These are phyloP conservation scores for Thymelicus lineola DNA, from an alignment of 2,888 invertebrate species.

Conservation along the genomic window DNA sequence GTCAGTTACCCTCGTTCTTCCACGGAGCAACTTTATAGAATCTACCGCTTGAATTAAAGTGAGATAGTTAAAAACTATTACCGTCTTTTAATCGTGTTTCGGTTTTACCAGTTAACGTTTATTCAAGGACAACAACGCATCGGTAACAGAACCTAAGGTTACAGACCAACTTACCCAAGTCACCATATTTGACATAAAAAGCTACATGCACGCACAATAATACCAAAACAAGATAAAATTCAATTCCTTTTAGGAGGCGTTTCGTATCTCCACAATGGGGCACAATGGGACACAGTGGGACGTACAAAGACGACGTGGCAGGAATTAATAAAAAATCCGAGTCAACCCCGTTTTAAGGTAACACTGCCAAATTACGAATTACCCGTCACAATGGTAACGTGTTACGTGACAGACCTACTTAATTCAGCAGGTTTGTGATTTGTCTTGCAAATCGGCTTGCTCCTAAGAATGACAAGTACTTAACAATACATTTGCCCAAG, in stretches of 20 bases:
- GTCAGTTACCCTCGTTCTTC: too few relatives aligned
- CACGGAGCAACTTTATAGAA: too few relatives aligned
- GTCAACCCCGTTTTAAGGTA: slow-evolving; percentile 65
- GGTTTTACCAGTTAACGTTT: too few relatives aligned
- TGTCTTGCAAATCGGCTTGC: slow-evolving; percentile 51
- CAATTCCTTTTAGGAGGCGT: slow-evolving; percentile 35
- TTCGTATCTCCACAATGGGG: slow-evolving; percentile 65
- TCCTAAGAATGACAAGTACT: slow-evolving; percentile 26
- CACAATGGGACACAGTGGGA: slow-evolving; percentile 45
- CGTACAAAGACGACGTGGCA: slow-evolving; percentile 79
- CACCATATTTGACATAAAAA: too few relatives aligned
- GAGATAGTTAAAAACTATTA: too few relatives aligned
- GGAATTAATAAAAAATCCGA: slow-evolving; percentile 77
- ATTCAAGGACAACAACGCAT: too few relatives aligned
- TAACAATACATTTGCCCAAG: slow-evolving; percentile 17
- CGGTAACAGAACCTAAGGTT: too few relatives aligned
- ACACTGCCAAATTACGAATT: slow-evolving; percentile 67
- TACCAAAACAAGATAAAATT: background rate
- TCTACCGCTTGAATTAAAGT: too few relatives aligned
- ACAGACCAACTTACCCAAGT: too few relatives aligned
- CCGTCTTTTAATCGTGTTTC: too few relatives aligned
- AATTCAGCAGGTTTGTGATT: slow-evolving; percentile 63
- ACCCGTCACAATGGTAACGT: slow-evolving; percentile 70
- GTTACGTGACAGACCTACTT: slow-evolving; percentile 70
- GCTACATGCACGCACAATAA: background rate